A percentile compares a stretch with the other conserved stretches of the same genome.
phyloP scores from a whole-genome alignment of 2,888 invertebrate genomes.

The Coenonympha glycerion region DNA sequence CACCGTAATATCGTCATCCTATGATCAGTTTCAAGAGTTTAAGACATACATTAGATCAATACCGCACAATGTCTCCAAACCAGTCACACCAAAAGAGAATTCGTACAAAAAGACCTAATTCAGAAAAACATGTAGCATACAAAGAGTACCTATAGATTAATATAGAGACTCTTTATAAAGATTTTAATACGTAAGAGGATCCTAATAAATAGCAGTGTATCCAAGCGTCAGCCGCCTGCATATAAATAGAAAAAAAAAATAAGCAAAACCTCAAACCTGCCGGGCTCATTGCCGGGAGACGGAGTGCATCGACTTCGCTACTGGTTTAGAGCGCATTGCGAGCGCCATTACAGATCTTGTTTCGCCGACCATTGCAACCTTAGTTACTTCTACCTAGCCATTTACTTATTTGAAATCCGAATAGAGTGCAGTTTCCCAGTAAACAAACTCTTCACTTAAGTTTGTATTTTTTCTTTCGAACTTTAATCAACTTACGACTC shows the following conservation, averaged over 20 bases:
- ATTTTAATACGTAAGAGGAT: not conserved
- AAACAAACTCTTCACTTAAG: not conserved
- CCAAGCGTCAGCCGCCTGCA: slow-evolving; percentile 30
- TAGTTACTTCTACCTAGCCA: not conserved
- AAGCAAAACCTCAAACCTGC: slow-evolving; percentile 30
- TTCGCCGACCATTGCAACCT: slow-evolving; percentile 28
- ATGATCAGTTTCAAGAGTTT: not conserved
- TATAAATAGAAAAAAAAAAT: slow-evolving; percentile 33
- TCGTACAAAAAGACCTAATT: no score
- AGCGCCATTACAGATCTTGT: slow-evolving; percentile 36
- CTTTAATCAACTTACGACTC: no score
- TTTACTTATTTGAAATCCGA: not conserved
- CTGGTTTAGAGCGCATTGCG: slow-evolving; percentile 40
- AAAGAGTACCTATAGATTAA: no score
- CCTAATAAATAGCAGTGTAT: slow-evolving; percentile 8
- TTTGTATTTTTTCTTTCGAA: not conserved
- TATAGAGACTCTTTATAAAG: not conserved
- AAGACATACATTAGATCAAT: not conserved
- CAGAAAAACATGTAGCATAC: no score
- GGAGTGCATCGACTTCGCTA: slow-evolving; percentile 48
- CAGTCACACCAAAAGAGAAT: no score
- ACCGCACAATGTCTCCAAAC: not conserved
- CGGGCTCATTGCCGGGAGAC: slow-evolving; percentile 33
- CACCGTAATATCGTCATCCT: not conserved
- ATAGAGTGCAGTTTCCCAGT: not conserved